phyloP scores from a whole-genome alignment of 2,888 invertebrate genomes.

The Corythucha ciliata region DNA sequence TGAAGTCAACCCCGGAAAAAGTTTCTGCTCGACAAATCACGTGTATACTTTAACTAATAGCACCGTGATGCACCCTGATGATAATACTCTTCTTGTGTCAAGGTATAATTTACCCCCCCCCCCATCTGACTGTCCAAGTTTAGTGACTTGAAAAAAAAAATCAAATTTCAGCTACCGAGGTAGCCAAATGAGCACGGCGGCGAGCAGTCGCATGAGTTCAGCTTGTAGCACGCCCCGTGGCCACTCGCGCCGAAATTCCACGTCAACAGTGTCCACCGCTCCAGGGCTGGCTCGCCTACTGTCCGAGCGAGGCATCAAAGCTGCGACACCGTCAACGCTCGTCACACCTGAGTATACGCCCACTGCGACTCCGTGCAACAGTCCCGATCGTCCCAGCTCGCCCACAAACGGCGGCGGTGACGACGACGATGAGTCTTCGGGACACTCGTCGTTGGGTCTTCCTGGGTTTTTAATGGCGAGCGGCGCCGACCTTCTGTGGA shows the following conservation, averaged over 20 bases:
- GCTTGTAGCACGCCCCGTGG: constrained; percentile 43
- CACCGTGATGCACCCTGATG: constrained; percentile 81
- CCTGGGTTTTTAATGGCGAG: constrained; percentile 52
- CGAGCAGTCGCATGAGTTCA: constrained; percentile 40
- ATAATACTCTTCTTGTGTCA: constrained; percentile 59
- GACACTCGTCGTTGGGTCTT: constrained; percentile 48
- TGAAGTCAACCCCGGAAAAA: constrained; percentile 57
- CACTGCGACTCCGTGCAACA: constrained; percentile 81
- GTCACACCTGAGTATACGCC: constrained; percentile 50
- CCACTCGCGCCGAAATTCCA: constrained; percentile 56
- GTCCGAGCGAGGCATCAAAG: constrained; percentile 66
- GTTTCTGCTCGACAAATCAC: constrained; percentile 66
- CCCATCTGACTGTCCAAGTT: neutral
- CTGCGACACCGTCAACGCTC: constrained; percentile 50
- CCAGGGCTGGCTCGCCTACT: constrained; percentile 65
- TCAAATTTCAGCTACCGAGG: constrained; percentile 45
- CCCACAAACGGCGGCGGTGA: no score
- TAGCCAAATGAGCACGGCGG: constrained; percentile 59
- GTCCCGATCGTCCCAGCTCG: constrained; percentile 53
- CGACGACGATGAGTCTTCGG: constrained; percentile 44
- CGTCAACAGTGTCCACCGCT: constrained; percentile 68
- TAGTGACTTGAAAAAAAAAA: neutral
- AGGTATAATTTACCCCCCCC: constrained; percentile 31
- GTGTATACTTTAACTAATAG: constrained; percentile 82
- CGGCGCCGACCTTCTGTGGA: constrained; percentile 56